Conservation (phyloP, 1,140 invertebrate genomes). For the Diorhabda carinulata region DNA sequence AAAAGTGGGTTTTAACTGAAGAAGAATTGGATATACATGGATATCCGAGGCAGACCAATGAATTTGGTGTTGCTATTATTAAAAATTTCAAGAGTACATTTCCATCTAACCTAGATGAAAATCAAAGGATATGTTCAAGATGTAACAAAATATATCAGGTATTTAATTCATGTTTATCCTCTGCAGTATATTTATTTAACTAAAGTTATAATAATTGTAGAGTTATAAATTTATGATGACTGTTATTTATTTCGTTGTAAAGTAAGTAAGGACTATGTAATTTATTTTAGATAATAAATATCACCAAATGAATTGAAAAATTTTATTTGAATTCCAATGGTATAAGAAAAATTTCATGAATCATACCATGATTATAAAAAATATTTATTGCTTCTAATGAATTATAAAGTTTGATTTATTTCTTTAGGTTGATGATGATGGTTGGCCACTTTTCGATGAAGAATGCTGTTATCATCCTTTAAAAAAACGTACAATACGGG, state of each 20-base stretch:
- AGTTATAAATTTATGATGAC: too few species aligned
- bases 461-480: slow-evolving; percentile 91
- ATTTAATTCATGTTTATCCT: not conserved
- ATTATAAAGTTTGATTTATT: too few species aligned
- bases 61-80: slow-evolving; percentile 56
- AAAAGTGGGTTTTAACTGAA: slow-evolving; percentile 60
- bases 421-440: slow-evolving; percentile 54
- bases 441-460: slow-evolving; percentile 64
- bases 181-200: too few species aligned
- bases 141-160: slow-evolving; percentile 60
- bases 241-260: too few species aligned
- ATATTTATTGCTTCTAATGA: too few species aligned
- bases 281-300: too few species aligned
- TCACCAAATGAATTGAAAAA: too few species aligned
- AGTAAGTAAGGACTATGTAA: too few species aligned
- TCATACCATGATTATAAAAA: too few species aligned
- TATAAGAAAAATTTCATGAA: too few species aligned
- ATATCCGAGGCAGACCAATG: slow-evolving; percentile 70
- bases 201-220: too few species aligned
- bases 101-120: slow-evolving; percentile 58
- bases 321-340: too few species aligned
- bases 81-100: slow-evolving; percentile 58
- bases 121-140: slow-evolving; percentile 73
- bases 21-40: slow-evolving; percentile 80
- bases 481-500: slow-evolving; percentile 73